phyloP scores from a whole-genome alignment of 2,797 vertebrate genomes.

The Schizopygopsis malacanthus region DNA sequence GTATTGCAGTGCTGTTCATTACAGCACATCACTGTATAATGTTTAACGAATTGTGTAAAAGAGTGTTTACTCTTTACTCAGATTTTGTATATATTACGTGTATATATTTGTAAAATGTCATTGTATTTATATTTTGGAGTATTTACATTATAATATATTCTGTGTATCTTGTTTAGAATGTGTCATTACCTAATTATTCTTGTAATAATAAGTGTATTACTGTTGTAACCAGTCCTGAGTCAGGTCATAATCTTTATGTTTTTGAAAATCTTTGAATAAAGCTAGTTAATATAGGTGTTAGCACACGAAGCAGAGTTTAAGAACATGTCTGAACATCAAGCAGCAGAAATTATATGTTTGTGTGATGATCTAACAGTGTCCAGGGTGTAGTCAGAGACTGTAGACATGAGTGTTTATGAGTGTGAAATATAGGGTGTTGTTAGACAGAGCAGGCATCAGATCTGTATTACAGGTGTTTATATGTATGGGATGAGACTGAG shows the following conservation, averaged over 20 bases:
- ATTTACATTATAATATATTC: not conserved
- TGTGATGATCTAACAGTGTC: not conserved
- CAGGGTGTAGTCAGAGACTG: constrained; percentile 5
- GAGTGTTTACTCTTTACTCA: not conserved
- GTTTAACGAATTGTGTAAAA: not conserved
- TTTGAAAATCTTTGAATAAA: not conserved
- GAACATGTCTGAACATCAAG: not conserved
- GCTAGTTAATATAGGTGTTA: no score
- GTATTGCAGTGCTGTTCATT: not conserved
- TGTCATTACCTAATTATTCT: not conserved
- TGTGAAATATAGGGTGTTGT: not conserved
- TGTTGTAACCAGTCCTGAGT: not conserved
- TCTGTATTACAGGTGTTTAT: not conserved
- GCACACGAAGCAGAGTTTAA: not conserved
- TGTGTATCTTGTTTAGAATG: not conserved
- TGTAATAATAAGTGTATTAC: not conserved
- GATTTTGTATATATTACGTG: not conserved
- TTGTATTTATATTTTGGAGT: not conserved
- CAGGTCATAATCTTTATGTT: not conserved
- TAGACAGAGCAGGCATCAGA: not conserved
- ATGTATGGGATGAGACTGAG: not conserved
- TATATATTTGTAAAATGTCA: no score
- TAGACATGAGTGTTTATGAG: not conserved
- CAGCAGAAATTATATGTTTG: not conserved
- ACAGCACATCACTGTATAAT: not conserved